Base-by-base conservation (phyloP, 1,140 invertebrate genomes). In the Hypsibius dujardini region DNA sequence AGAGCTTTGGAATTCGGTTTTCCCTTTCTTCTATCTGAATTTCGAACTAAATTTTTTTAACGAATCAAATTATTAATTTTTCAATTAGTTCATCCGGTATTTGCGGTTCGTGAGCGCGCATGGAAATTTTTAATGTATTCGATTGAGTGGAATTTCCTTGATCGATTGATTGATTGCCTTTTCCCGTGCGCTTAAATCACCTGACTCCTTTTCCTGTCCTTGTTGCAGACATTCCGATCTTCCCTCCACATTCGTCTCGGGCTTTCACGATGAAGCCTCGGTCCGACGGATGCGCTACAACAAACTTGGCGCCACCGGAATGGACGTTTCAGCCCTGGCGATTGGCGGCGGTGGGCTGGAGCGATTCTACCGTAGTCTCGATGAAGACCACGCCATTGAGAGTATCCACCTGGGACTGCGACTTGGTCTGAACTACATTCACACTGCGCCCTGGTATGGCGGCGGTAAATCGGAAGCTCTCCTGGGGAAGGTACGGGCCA, bases 401-500 rank as follows among this genome's bases (percentile, higher is more conserved):
- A 85, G 87, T 0, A 82, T 95, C 50, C 81, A 83, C 59, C 80
- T 85, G 74, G 87, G 86, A 1, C 79, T 95, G n/a, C 86, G 84
- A 76, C 81, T 79, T 47, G 92, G 92, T 1, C 84, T 95, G 42
- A 95, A 95, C 81, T 92, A 90, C 74, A 86, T 95, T 70, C 92
- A 96, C 77, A 93, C 90, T 0, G 88, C 86, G 1, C 90, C 90
- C 0, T 94, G 87, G 85, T 95, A 95, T 78, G 91, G 92, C 0
- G 76, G 81, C 59, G 81, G 82, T 15, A 78, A 80, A 73, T 83
- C 80, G 56, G 91, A 95, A 80, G 81, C 80, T 74, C 79, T 88
- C 46, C 79, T 95, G 7, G 93, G 92, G 74, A 86, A 89, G 82
- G 89, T 90, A 81, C 74, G 73, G n/a, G 72, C 56, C n/a, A n/a